Base-by-base conservation (phyloP, 2,888 invertebrate species). In the Eubasilissa splendida region DNA sequence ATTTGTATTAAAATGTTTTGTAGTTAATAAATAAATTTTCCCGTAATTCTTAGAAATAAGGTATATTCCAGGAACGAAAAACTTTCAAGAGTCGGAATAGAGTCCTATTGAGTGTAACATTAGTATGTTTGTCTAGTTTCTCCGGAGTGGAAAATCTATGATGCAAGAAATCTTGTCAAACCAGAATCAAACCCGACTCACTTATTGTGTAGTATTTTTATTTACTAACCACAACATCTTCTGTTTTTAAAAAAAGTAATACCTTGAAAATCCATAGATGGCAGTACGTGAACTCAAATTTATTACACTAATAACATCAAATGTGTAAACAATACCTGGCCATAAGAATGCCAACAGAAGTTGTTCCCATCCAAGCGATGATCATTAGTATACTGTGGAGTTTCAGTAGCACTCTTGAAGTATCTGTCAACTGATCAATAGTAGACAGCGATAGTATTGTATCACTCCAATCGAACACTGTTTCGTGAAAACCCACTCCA, bases 371-470 rank as follows among this genome's bases (percentile, higher is more conserved):
- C 96, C 96, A 96, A 11, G 95, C 94, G 0, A 92, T 91, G 76
- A 95, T 88, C 96, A 96, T 96, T 83, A 96, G 92, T 71, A 93
- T 92, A 14, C 95, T 95, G 86, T 95, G 95, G 14, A 95, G 88
- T 33, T 93, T 90, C 50, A 94, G 86, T 52, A 94, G 87, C 68
- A 95, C 85, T 84, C 91, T 92, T 1, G 93, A 93, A 33, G 92
- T 90, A 2, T 91, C 90, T 11, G 86, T 11, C 11, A 71, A 12
- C 10, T 56, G 71, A 4, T 12, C 54, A 8, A 71, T 12, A 31
- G 22, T 22, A n/a, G 71, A 31, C 14, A 71, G 54, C 2, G 71
- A 71, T 11, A 71, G 53, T 71, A 54, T 71, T 22, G 1, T n/a
- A 54, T 22, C 53, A 11, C 71, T 71, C 31, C 14, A 14, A 22